These are phyloP conservation scores for Megathymus violae DNA, from an alignment of 1,140 invertebrate species.

Conservation along the genomic window DNA sequence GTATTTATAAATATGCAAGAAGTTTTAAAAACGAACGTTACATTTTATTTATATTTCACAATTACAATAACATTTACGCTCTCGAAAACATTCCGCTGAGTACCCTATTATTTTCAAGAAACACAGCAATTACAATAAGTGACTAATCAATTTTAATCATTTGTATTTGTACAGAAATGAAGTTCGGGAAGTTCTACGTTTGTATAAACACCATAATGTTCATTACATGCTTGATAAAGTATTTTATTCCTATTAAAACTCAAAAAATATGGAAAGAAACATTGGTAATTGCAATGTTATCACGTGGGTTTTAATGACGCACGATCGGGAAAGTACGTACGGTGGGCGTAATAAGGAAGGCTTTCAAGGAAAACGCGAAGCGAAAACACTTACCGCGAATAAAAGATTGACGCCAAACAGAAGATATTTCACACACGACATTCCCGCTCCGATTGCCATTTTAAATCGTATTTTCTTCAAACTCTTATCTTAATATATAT, in stretches of 20 bases:
- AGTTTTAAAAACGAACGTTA: no score
- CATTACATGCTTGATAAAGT: not conserved
- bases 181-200: no score
- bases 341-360: slow-evolving; percentile 3
- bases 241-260: not conserved
- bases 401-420: slow-evolving; percentile 92
- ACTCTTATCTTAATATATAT: slow-evolving; percentile 44
- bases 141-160: no score
- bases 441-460: slow-evolving; percentile 88
- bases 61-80: no score
- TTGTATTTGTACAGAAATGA: no score
- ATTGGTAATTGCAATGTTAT: slow-evolving; percentile 3
- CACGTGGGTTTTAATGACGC: slow-evolving; percentile 1
- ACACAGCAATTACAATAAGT: not conserved
- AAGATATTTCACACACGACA: slow-evolving; percentile 91
- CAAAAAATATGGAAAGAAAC: not conserved
- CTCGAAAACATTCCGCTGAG: no score
- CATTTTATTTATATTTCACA: no score
- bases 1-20: no score
- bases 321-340: not conserved
- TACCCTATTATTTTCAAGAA: slow-evolving; percentile 8
- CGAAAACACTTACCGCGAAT: slow-evolving; percentile 89
- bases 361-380: slow-evolving; percentile 46
- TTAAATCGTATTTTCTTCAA: slow-evolving; percentile 52
- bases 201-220: not conserved